Percentiles rank a stretch among this genome's conserved stretches.
Conservation (phyloP, 1,140 invertebrate genomes). For the Andricus grossulariae region DNA sequence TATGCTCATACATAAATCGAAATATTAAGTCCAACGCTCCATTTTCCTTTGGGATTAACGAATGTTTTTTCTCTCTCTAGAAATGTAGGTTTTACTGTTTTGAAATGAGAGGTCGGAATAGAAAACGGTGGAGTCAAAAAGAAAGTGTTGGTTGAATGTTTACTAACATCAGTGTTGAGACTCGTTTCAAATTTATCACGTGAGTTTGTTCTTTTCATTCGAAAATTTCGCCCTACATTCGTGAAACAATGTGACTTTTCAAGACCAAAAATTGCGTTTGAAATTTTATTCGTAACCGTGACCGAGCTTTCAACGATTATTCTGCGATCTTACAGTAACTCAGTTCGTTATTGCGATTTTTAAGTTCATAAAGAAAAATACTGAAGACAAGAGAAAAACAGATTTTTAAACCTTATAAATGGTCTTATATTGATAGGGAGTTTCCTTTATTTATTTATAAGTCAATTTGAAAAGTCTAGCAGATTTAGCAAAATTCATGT, state of each 20-base stretch:
- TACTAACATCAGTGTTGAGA: neutral
- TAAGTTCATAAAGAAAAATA: too few species aligned
- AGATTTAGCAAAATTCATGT: neutral
- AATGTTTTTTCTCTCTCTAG: too few species aligned
- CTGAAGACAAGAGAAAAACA: too few species aligned
- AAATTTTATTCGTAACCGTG: neutral
- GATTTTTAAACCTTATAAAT: too few species aligned
- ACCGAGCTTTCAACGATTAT: neutral
- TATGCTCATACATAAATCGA: too few species aligned
- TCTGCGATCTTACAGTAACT: neutral
- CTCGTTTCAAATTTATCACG: neutral
- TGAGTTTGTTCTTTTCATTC: neutral
- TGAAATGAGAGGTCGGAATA: too few species aligned
- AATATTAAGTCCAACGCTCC: too few species aligned
- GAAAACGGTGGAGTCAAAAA: too few species aligned
- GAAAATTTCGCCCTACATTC: neutral
- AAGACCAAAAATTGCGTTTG: neutral
- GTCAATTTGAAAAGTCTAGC: neutral
- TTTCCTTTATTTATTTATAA: conserved; percentile 14
- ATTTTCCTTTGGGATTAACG: too few species aligned
- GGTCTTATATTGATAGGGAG: neutral
- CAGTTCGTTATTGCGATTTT: too few species aligned
- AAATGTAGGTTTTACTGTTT: too few species aligned
- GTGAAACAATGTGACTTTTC: neutral
- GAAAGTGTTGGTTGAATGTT: neutral